phyloP scores from a whole-genome alignment of 2,888 invertebrate species.

The Ferrisia virgata region DNA sequence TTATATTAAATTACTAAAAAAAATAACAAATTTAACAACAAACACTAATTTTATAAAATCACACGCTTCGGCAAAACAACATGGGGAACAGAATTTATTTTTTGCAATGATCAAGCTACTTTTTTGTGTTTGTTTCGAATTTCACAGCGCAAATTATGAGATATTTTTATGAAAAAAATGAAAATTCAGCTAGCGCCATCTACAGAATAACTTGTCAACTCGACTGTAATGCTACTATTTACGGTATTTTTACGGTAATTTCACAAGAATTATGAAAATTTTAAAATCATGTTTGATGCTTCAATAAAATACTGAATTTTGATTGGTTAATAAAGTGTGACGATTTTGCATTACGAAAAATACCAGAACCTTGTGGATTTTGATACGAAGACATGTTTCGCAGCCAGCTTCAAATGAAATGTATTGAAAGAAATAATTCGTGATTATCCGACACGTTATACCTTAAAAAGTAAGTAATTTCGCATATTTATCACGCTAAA shows the following conservation, averaged over 20 bases:
- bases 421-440: conserved; percentile 25
- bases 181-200: neutral
- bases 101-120: neutral
- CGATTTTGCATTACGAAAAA: neutral
- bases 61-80: conserved; percentile 29
- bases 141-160: neutral
- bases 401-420: conserved; percentile 31
- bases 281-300: neutral
- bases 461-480: neutral
- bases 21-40: conserved; percentile 8
- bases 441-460: conserved; percentile 19
- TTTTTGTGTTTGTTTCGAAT: neutral
- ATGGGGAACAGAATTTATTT: neutral
- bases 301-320: neutral
- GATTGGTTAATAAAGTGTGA: neutral
- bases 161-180: neutral
- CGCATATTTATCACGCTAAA: neutral
- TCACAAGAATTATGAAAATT: neutral
- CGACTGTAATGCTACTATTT: neutral
- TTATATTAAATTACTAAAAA: neutral
- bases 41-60: neutral
- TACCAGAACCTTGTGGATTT: neutral
- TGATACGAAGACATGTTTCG: neutral
- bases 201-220: neutral
- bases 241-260: neutral